Evolutionary conservation across 2,113 vertebrate genomes (phyloP).

Genomic region (human): GRCh38 chrX:125291501-125292000

Average conservation of each 20-base stretch:
- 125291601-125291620: background rate
- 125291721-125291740: slow-evolving; percentile 41
- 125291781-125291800: slow-evolving; percentile 32
- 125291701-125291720: slow-evolving; percentile 50
- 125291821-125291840: slow-evolving; percentile 60
- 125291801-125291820: slow-evolving; percentile 44
- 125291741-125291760: background rate
- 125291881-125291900: background rate
- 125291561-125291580: slow-evolving; percentile 17
- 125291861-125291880: slow-evolving; percentile 24
- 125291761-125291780: slow-evolving; percentile 59
- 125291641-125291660: slow-evolving; percentile 44
- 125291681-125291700: slow-evolving; percentile 28
- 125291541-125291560: slow-evolving; percentile 47
- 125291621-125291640: slow-evolving; percentile 38
- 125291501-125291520: slow-evolving; percentile 51
- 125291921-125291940: slow-evolving; percentile 26
- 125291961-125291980: slow-evolving; percentile 16
- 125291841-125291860: background rate
- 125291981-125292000: background rate
- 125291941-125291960: slow-evolving; percentile 16
- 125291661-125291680: slow-evolving; percentile 48
- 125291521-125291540: slow-evolving; percentile 33
- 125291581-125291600: slow-evolving; percentile 40
- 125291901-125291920: slow-evolving; percentile 3